Evolutionary conservation across 2,888 invertebrate species (phyloP).

Genomic region (Heliconius aoede): DNA sequence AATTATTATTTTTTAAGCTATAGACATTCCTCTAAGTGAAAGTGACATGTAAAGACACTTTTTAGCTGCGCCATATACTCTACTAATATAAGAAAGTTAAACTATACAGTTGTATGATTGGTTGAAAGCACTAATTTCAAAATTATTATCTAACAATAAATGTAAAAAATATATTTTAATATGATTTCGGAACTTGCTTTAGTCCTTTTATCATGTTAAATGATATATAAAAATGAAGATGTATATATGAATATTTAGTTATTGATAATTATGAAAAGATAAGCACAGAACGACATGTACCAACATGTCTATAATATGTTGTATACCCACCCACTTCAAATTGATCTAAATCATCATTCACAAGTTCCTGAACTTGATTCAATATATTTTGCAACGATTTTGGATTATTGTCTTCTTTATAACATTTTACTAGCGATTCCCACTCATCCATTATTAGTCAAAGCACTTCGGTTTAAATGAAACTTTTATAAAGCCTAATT

Average conservation of each 20-base stretch:
- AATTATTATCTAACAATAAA: background rate
- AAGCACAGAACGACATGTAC: background rate
- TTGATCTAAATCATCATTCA: constrained; percentile 13
- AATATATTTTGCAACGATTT: background rate
- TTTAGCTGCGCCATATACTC: no score
- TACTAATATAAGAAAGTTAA: no score
- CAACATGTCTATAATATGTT: background rate
- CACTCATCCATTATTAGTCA: constrained; percentile 31
- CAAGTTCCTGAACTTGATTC: background rate
- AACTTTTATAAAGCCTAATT: background rate
- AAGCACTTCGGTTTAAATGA: background rate
- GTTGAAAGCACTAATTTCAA: no score
- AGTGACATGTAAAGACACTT: no score
- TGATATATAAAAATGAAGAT: background rate
- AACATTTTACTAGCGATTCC: background rate
- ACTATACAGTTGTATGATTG: no score
- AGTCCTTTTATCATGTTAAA: background rate
- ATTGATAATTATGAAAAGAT: background rate
- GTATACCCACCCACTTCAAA: constrained; percentile 24
- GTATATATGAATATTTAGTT: background rate
- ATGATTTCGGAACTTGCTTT: background rate
- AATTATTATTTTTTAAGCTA: no score
- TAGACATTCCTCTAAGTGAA: no score
- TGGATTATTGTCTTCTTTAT: background rate
- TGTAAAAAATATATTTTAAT: background rate